Conservation (phyloP, 2,113 vertebrate species). For the Cyphomyrus plagiostoma region DNA sequence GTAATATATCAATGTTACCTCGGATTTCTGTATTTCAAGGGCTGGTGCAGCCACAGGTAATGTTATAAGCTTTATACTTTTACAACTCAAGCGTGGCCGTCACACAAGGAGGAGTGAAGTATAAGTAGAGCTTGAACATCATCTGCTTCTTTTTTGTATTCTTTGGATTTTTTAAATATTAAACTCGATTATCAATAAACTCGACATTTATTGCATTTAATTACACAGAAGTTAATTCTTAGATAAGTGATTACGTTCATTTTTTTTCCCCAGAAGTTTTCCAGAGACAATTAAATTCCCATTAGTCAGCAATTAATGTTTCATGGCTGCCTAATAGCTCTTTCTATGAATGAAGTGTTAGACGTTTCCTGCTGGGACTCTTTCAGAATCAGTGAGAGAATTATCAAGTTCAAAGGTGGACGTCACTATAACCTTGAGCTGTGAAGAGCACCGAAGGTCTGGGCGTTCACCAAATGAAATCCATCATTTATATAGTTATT, state of each 20-base stretch:
- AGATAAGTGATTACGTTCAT: background rate
- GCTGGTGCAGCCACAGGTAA: background rate
- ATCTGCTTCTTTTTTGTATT: background rate
- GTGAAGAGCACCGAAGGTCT: background rate
- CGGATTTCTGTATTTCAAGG: background rate
- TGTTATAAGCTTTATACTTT: background rate
- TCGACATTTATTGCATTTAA: slow-evolving; percentile 6
- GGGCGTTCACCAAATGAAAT: background rate
- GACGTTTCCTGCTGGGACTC: slow-evolving; percentile 1
- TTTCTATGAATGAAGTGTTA: slow-evolving; percentile 7
- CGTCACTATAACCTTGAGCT: background rate
- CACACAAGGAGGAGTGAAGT: background rate
- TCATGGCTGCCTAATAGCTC: slow-evolving; percentile 22
- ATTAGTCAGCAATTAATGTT: slow-evolving; percentile 26
- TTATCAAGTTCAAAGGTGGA: background rate
- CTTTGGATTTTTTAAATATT: background rate
- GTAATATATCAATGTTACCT: background rate
- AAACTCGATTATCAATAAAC: background rate
- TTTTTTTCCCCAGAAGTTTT: slow-evolving; percentile 5
- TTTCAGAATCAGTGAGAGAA: background rate
- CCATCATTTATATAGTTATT: no score
- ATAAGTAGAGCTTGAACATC: background rate
- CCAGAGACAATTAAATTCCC: slow-evolving; percentile 20
- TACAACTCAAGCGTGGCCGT: background rate
- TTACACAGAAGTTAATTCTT: slow-evolving; percentile 11